A percentile compares a stretch with the other conserved stretches of the same genome.
These are phyloP conservation scores for Ormyrus rosae DNA, from an alignment of 2,888 invertebrate genomes.

Conservation along the genomic window DNA sequence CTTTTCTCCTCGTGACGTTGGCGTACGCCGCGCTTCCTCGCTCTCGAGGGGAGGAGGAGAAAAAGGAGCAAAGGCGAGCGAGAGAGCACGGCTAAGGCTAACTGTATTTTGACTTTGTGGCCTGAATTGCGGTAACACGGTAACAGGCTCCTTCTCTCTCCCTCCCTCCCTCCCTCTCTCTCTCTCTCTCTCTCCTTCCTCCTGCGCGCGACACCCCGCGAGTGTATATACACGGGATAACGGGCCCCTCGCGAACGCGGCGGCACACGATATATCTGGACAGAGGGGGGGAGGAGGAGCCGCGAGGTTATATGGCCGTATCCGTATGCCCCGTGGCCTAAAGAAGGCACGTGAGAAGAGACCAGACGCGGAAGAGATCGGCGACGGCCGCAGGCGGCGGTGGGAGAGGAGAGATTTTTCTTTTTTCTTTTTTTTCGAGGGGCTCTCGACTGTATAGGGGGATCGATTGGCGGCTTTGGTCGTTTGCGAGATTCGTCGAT, in stretches of 20 bases:
- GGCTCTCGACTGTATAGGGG: no score
- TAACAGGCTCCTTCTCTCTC: slow-evolving; percentile 72
- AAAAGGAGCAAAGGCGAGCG: slow-evolving; percentile 36
- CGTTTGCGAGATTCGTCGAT: no score
- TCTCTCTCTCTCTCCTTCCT: not conserved
- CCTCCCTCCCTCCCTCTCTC: slow-evolving; percentile 63
- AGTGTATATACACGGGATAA: slow-evolving; percentile 57
- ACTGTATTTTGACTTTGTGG: slow-evolving; percentile 77
- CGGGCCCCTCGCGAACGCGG: slow-evolving; percentile 52
- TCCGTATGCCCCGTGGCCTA: slow-evolving; percentile 51
- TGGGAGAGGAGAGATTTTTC: not conserved
- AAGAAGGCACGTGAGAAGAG: slow-evolving; percentile 46
- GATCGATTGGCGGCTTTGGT: no score
- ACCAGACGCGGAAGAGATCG: not conserved
- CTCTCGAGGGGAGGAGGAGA: slow-evolving; percentile 21
- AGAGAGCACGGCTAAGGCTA: slow-evolving; percentile 68
- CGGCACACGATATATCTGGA: slow-evolving; percentile 49
- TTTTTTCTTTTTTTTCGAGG: no score
- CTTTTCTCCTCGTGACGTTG: no score
- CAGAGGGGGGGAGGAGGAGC: not conserved
- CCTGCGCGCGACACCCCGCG: slow-evolving; percentile 51
- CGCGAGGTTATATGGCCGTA: slow-evolving; percentile 22
- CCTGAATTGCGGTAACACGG: slow-evolving; percentile 76
- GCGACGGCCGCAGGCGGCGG: not conserved
- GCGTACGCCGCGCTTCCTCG: no score